A percentile compares a stretch with the other conserved stretches of the same genome.
Conservation (phyloP, 92 coral and sea anemone species). For the Porites cylindrica region DNA sequence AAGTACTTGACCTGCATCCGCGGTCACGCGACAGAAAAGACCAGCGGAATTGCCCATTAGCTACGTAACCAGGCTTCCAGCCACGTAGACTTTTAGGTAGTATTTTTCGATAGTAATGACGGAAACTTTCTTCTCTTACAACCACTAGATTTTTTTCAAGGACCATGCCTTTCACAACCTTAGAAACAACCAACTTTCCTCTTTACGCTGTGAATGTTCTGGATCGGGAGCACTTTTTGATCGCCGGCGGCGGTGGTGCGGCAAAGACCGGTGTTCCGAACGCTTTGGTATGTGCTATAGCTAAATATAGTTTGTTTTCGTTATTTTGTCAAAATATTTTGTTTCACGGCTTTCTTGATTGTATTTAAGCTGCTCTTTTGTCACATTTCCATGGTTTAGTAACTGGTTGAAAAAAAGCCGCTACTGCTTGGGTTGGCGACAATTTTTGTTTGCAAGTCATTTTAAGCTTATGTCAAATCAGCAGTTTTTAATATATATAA, state of each 20-base stretch:
- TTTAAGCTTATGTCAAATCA: neutral
- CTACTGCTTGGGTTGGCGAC: neutral
- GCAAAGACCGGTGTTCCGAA: slow-evolving; percentile 99
- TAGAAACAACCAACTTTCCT: slow-evolving; percentile 95
- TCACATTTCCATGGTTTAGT: neutral
- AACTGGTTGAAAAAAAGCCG: neutral
- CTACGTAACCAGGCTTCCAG: slow-evolving; percentile 62
- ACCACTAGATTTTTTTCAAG: neutral
- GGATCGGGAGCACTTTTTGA: slow-evolving; percentile 82
- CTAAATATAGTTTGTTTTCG: neutral
- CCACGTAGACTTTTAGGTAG: slow-evolving; percentile 62
- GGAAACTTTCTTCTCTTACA: neutral
- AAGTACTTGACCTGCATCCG: neutral
- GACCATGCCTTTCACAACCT: slow-evolving; percentile 81
- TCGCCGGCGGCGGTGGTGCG: slow-evolving; percentile 98
- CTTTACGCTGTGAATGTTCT: slow-evolving; percentile 95
- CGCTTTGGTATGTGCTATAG: slow-evolving; percentile 75
- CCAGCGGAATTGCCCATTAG: slow-evolving; percentile 52
- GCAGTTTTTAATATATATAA: neutral
- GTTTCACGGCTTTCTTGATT: neutral
- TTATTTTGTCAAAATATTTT: slow-evolving; percentile 17
- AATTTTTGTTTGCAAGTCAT: neutral
- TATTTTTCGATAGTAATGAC: neutral
- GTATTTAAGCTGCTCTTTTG: neutral
- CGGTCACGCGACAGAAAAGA: neutral